Evolutionary conservation across 1,140 invertebrate genomes (phyloP), one percentile per base, ranked within the genome.

Genomic region (Euglossa dilemma): DNA sequence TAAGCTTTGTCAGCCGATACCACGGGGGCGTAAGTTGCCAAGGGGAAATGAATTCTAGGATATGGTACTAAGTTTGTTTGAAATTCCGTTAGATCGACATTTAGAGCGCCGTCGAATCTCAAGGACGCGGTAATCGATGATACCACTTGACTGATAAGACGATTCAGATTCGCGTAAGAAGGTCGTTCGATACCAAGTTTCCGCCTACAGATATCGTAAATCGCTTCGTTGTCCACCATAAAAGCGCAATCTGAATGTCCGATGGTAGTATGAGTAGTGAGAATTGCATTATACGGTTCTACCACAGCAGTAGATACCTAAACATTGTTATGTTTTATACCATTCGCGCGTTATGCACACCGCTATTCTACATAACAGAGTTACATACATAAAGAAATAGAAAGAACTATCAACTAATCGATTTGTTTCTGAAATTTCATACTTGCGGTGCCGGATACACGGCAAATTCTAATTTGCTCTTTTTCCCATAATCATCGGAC

Each of bases 141-240:
- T 6, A 89, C 88, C 9, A 89, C 88, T 61, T 89, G 88, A 47
- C 88, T 89, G 36, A 89, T 89, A n/a, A 89, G 78, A 0, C 88
- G 87, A 45, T 89, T 89, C 28, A 89, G 18, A 64, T 89, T 89
- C 3, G 87, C 85, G 45, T 89, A 89, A 3, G 85, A 84, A 2
- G 88, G 88, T 14, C 88, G 67, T 45, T 89, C 88, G 14, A 89
- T 89, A 14, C 81, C 77, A 11, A 89, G 87, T 12, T 89, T 89
- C 0, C 88, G 87, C 11, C 87, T 85, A 61, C 88, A 89, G 52
- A 89, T 89, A 47, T 89, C 88, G 7, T 89, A 89, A 63, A 89
- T 89, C 0, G 88, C 88, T 36, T 89, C 88, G 25, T 89, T 89
- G 25, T 89, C 88, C 6, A 89, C 88, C 87, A 89, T 88, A 18